Evolutionary conservation across 2,113 vertebrate genomes (phyloP), one percentile per base, ranked within the genome.

Genomic region (Corydoras maculifer): DNA sequence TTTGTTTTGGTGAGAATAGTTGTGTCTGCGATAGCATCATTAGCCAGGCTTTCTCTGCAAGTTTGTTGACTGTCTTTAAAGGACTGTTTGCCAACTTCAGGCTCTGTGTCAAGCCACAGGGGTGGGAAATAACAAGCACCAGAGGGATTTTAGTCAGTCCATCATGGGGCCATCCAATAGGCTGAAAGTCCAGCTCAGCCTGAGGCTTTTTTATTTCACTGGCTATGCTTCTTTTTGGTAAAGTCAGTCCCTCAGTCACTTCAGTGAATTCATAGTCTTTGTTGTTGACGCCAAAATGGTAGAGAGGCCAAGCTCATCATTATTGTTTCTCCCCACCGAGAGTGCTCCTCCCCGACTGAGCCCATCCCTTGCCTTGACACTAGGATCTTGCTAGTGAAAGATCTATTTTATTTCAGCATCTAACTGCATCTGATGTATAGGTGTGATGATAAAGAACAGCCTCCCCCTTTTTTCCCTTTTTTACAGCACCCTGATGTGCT

Each of bases 91-190:
- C 76, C 76, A 77, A 84, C 81, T 70, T 67, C 79, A 75, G 65
- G 76, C 78, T 82, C 77, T 79, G 78, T 80, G 60, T 65, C 72
- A 77, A 89, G 79, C 90, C 84, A 82, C 87, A 78, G 87, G 89
- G 88, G 86, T 88, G 87, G 86, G 86, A 89, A 88, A 90, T 91
- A 91, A 91, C 86, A 90, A 90, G 88, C 88, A 87, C 88, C 85
- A 84, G 86, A 81, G 88, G 88, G 88, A 89, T 86, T 89, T 86
- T 82, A 77, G 60, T 62, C 49, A 49, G 79, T 78, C 75, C 74
- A 57, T 65, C 73, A 70, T 73, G 78, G 60, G 58, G 65, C 62
- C 64, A 77, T 51, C 30, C 55, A 69, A 55, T 50, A 49, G 60
- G 61, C 49, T 72, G 69, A 69, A 75, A 68, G 30, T 55, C 69